These are phyloP conservation scores for Panurus biarmicus DNA, from an alignment of 2,113 vertebrate species.

Conservation along the genomic window DNA sequence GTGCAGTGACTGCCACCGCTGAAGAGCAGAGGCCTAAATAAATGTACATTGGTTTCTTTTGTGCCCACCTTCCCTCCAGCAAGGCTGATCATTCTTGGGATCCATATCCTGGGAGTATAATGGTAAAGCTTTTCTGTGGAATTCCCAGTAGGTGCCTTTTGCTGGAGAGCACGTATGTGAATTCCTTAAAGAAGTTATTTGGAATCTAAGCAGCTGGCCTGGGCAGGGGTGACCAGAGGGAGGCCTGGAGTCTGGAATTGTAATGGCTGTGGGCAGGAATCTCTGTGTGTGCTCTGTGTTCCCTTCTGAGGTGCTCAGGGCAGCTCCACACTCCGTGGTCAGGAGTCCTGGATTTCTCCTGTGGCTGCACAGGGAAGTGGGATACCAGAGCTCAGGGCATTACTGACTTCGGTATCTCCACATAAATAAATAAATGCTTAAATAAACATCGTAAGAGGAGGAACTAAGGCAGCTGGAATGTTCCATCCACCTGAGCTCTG, in stretches of 20 bases:
- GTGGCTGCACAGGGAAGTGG: background rate
- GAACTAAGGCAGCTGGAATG: background rate
- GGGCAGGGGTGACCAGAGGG: background rate
- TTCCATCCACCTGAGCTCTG: background rate
- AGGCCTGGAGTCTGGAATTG: background rate
- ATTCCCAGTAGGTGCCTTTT: background rate
- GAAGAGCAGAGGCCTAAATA: background rate
- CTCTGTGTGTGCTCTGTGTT: background rate
- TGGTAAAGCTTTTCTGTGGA: background rate
- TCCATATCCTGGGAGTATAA: background rate
- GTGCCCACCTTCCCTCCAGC: background rate
- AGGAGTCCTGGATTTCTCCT: background rate
- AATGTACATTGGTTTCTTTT: background rate
- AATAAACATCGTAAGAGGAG: background rate
- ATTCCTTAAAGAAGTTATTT: background rate
- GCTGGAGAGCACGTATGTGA: rapidly evolving
- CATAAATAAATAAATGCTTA: background rate
- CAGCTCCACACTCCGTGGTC: rapidly evolving
- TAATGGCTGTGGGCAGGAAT: background rate
- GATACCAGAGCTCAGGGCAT: background rate
- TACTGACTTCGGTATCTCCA: background rate
- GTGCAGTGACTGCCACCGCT: background rate
- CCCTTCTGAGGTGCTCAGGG: background rate
- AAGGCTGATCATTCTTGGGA: background rate
- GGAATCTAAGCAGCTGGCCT: background rate